Evolutionary conservation across 2,888 invertebrate genomes (phyloP).

Genomic region (Rapana venosa): DNA sequence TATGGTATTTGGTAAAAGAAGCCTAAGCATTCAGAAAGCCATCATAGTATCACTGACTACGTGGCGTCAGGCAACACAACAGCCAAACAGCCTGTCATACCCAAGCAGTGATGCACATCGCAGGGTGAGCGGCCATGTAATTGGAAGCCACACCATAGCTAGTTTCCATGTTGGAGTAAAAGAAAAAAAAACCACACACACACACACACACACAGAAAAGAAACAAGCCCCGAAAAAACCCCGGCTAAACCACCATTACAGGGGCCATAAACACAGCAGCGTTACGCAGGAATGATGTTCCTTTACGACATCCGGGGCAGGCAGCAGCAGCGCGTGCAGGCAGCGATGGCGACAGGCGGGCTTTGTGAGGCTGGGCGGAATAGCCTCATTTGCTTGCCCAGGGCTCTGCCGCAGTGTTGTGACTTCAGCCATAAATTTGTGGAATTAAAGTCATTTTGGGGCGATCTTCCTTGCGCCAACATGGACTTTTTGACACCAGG

Average conservation of each 20-base stretch:
- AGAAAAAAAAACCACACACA: neutral
- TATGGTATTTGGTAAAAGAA: neutral
- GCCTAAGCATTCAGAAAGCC: neutral
- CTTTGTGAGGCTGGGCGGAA: constrained; percentile 31
- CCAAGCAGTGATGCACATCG: neutral
- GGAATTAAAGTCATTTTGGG: constrained; percentile 32
- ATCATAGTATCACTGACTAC: neutral
- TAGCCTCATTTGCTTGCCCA: constrained; percentile 30
- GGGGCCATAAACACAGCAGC: constrained; percentile 32
- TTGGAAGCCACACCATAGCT: constrained; percentile 23
- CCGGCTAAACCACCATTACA: constrained; percentile 20
- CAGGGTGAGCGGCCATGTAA: constrained; percentile 22
- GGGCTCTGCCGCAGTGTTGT: constrained; percentile 26
- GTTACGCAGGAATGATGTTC: constrained; percentile 30
- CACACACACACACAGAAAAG: neutral
- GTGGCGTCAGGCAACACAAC: neutral
- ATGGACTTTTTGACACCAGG: constrained; percentile 32
- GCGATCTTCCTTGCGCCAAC: constrained; percentile 28
- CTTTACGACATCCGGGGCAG: constrained; percentile 34
- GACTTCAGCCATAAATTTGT: constrained; percentile 27
- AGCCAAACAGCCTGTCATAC: neutral
- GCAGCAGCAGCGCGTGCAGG: constrained; percentile 27
- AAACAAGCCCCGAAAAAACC: neutral
- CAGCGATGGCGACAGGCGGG: neutral
- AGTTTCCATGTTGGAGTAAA: neutral